Evolutionary conservation across 2,888 invertebrate species (phyloP), one percentile per base, ranked within the genome.

Genomic region (Aporophyla nigra): DNA sequence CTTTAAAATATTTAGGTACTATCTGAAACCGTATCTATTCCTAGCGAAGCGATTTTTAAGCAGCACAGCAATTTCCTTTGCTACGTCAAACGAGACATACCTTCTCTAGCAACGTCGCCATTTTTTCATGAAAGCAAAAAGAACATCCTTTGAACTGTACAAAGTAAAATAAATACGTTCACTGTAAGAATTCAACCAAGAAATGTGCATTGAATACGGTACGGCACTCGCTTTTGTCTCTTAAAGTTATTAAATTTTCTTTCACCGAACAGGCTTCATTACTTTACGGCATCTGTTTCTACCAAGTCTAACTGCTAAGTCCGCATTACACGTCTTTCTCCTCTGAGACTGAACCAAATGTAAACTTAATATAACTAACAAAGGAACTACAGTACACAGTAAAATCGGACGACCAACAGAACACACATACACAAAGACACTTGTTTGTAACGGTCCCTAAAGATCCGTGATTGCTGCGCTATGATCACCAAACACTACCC

Each of bases 361-460:
- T 73, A 84, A 86, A 84, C 83, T 80, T 82, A 83, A 83, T 71
- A 77, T 78, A 83, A 87, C 76, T 80, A 85, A 88, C 84, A 87
- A 76, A 59, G 71, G 79, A 78, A 74, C 74, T 65, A 74, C 56
- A 59, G 51, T 72, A 69, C 65, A 82, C 49, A 75, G 67, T 85
- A 84, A 81, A 82, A 85, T 76, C 74, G 59, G 59, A 85, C 80
- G 72, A 78, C 83, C 85, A 69, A 76, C 76, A 73, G 67, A 68
- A 83, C 78, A 80, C 82, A 86, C 80, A 88, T 81, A 86, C 83
- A 86, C 83, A 88, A 87, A 87, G 82, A 86, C 82, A 85, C 86
- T 91, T 92, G 91, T 92, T 92, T 92, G 89, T 90, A 87, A 87
- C 88, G 83, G 68, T 89, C 92, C 91, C 91, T 87, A 88, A 91